Evolutionary conservation across 2,888 invertebrate species (phyloP).

Genomic region (Pammene aurita): DNA sequence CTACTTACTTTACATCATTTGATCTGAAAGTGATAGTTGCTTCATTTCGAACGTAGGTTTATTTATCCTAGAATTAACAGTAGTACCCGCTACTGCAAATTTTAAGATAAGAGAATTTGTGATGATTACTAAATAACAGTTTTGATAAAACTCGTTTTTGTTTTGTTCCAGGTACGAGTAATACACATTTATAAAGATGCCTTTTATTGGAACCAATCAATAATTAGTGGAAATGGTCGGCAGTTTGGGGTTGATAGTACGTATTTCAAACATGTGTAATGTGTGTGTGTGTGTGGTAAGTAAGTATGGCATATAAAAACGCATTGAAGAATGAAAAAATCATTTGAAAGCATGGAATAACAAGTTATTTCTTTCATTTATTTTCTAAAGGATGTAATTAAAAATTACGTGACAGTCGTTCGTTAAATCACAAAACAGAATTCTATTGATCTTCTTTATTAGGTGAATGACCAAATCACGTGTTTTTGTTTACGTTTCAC

Average conservation of each 20-base stretch:
- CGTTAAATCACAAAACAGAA: too few relatives aligned
- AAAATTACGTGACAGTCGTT: too few relatives aligned
- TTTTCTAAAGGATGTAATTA: too few relatives aligned
- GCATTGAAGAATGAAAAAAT: too few relatives aligned
- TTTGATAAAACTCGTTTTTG: neutral
- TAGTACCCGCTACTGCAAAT: neutral
- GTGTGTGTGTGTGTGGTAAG: neutral
- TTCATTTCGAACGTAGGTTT: neutral
- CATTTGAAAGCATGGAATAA: too few relatives aligned
- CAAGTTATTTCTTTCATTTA: too few relatives aligned
- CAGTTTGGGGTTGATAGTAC: neutral
- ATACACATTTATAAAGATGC: constrained; percentile 1
- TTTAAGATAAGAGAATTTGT: neutral
- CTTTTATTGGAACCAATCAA: neutral
- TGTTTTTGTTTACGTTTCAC: too few relatives aligned
- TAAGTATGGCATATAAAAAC: neutral
- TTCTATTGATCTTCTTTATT: too few relatives aligned
- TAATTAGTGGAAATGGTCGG: too few relatives aligned
- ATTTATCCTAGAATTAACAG: neutral
- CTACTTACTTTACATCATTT: constrained; percentile 23
- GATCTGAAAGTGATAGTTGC: constrained; percentile 3
- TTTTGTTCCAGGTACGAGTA: constrained; percentile 18
- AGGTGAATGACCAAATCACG: too few relatives aligned
- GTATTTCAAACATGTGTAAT: neutral
- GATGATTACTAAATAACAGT: neutral